A percentile compares a stretch with the other conserved stretches of the same genome.
Conservation (phyloP, 2,113 vertebrate species). For the Archocentrus centrarchus region DNA sequence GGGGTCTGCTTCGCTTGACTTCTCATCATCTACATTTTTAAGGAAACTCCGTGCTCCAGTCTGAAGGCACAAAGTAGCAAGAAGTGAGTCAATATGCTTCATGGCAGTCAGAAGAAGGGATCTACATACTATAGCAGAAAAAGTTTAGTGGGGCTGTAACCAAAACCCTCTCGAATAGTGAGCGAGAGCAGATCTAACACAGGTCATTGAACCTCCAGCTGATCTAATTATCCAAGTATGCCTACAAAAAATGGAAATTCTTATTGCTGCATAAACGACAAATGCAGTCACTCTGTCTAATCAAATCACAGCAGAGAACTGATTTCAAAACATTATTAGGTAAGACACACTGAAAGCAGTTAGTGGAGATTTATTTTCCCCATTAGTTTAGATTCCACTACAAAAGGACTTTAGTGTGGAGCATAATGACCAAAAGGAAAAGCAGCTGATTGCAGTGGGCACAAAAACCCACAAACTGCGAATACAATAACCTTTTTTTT, state of each 20-base stretch:
- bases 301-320: background rate
- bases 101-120: background rate
- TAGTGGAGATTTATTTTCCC: background rate
- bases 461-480: slow-evolving; percentile 1
- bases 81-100: background rate
- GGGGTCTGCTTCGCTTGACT: background rate
- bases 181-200: background rate
- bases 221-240: background rate
- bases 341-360: background rate
- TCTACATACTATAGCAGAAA: background rate
- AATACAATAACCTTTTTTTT: background rate
- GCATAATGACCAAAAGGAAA: background rate
- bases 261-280: background rate
- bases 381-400: background rate
- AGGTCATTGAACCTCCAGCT: background rate
- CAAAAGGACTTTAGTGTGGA: background rate
- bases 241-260: background rate
- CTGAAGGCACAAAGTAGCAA: background rate
- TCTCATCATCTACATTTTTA: background rate
- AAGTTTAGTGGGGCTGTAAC: background rate
- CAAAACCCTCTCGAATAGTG: background rate
- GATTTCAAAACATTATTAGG: background rate
- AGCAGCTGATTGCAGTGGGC: background rate
- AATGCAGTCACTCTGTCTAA: background rate
- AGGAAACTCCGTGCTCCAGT: background rate